Evolutionary conservation across 2,797 vertebrate species (phyloP).

Genomic region (Lagothrix lagotricha): DNA sequence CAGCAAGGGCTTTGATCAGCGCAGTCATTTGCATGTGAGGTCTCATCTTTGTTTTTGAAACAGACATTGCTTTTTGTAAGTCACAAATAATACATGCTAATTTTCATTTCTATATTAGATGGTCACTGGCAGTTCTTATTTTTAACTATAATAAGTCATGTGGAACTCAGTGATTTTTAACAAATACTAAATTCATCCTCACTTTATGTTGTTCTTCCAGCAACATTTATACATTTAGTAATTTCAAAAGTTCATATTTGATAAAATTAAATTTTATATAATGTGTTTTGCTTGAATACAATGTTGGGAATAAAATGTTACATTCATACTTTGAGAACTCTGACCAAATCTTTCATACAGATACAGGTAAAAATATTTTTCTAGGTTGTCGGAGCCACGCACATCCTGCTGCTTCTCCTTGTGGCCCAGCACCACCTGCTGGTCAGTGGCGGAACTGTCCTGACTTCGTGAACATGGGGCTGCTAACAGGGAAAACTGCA

Average conservation of each 20-base stretch:
- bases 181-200: background rate
- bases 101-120: background rate
- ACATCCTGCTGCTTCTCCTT: slow-evolving; percentile 44
- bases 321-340: slow-evolving; percentile 63
- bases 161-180: background rate
- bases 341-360: slow-evolving; percentile 57
- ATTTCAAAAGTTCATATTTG: slow-evolving; percentile 39
- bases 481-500: background rate
- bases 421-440: slow-evolving; percentile 75
- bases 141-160: background rate
- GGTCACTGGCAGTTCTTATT: background rate
- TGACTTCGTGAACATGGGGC: background rate
- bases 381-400: background rate
- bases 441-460: slow-evolving; percentile 68
- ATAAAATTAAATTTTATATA: slow-evolving; percentile 41
- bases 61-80: background rate
- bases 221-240: slow-evolving; percentile 21
- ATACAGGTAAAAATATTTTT: slow-evolving; percentile 15
- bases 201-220: background rate
- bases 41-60: background rate
- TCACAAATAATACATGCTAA: background rate
- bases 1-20: background rate
- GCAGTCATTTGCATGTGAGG: too few species aligned
- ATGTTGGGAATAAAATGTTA: slow-evolving; percentile 44
- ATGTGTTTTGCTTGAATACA: slow-evolving; percentile 13